Percentiles rank a stretch among this genome's conserved stretches.
These are phyloP conservation scores for Apamea anceps DNA, from an alignment of 2,888 invertebrate genomes.

Conservation along the genomic window DNA sequence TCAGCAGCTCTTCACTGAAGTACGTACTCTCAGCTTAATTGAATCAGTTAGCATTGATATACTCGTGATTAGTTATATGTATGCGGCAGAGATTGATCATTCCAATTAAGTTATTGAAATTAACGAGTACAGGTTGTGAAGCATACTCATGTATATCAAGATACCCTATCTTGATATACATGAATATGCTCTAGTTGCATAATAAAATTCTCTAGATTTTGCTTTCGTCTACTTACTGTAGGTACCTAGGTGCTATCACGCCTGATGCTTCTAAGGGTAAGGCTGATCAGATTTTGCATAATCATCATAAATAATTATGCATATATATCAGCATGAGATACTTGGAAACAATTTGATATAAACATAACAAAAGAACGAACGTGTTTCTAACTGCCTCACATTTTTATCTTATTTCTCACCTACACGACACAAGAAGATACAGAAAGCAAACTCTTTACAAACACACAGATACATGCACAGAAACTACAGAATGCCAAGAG, in stretches of 20 bases:
- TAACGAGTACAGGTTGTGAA: background rate
- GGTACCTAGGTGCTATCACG: no score
- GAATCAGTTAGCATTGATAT: conserved; percentile 33
- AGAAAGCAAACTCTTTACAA: conserved; percentile 3
- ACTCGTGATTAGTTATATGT: conserved; percentile 31
- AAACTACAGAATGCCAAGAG: background rate
- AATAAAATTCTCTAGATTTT: background rate
- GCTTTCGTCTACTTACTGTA: background rate
- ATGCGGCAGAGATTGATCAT: conserved; percentile 4
- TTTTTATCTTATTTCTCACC: conserved; percentile 3
- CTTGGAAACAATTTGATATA: background rate
- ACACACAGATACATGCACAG: background rate
- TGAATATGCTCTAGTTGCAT: background rate
- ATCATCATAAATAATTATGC: background rate
- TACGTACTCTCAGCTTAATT: conserved; percentile 21
- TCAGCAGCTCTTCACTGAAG: conserved; percentile 10
- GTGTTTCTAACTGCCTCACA: conserved; percentile 20
- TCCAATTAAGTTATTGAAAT: conserved; percentile 26
- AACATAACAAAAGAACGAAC: background rate
- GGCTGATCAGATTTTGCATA: background rate
- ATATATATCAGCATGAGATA: background rate
- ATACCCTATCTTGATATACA: background rate
- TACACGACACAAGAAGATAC: background rate
- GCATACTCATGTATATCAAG: no score
- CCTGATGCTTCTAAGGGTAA: background rate